Conservation (phyloP, 1,140 invertebrate genomes). For the Psix sp. region DNA sequence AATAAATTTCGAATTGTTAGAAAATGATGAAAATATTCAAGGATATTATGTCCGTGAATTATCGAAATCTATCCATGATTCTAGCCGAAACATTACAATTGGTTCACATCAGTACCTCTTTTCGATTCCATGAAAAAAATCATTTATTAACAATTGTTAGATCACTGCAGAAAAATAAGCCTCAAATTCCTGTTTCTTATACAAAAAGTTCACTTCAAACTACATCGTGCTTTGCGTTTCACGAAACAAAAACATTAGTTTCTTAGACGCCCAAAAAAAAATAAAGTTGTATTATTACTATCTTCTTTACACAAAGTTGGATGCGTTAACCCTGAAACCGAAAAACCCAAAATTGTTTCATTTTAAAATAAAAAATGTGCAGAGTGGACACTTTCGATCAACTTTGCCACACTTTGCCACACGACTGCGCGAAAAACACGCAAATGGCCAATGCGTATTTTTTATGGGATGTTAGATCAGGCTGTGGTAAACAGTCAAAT, state of each 20-base stretch:
- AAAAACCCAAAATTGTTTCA: conserved; percentile 47
- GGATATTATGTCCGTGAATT: too few relatives aligned
- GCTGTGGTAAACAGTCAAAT: conserved; percentile 25
- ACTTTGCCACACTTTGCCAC: conserved; percentile 41
- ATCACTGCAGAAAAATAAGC: too few relatives aligned
- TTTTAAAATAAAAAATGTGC: conserved; percentile 52
- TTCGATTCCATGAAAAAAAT: too few relatives aligned
- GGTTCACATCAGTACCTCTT: too few relatives aligned
- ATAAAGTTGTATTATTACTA: conserved; percentile 9
- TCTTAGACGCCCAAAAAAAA: too few relatives aligned
- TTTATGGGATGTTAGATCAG: conserved; percentile 42
- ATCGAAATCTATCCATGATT: too few relatives aligned
- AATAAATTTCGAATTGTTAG: too few relatives aligned
- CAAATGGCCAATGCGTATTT: conserved; percentile 48
- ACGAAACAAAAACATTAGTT: conserved; percentile 12
- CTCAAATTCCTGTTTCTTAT: too few relatives aligned
- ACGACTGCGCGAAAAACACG: conserved; percentile 19
- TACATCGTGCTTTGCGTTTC: not conserved
- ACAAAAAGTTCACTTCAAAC: too few relatives aligned
- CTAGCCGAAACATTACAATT: too few relatives aligned
- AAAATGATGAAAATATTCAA: too few relatives aligned
- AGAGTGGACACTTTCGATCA: conserved; percentile 54
- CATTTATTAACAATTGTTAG: too few relatives aligned
- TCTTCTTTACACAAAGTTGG: conserved; percentile 41
- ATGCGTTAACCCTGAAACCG: conserved; percentile 52